Percentiles rank a stretch among this genome's conserved stretches.
Evolutionary conservation across 1,140 invertebrate genomes (phyloP).

Genomic region (Drosophila sproati): DNA sequence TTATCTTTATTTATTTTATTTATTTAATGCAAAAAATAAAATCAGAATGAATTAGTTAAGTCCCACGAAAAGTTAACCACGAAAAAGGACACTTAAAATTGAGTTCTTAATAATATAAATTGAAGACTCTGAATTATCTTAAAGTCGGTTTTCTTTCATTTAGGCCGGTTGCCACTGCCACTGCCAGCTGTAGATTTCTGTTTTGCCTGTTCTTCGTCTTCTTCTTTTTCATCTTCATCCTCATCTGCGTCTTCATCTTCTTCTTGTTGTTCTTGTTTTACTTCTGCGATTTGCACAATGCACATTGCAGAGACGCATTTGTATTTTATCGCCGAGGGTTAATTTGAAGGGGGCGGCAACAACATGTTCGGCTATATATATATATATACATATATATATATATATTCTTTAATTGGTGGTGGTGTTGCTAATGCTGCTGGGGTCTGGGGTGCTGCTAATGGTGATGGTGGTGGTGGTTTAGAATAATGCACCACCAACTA

Average conservation of each 20-base stretch:
- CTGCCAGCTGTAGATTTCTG: conserved; percentile 26
- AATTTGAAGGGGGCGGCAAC: conserved; percentile 12
- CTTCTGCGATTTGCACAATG: conserved; percentile 27
- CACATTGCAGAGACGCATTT: conserved; percentile 1
- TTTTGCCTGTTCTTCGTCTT: conserved; percentile 37
- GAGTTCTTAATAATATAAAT: too few species aligned
- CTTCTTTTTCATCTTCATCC: background rate
- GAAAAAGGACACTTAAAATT: too few species aligned
- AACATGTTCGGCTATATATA: background rate
- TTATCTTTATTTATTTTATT: too few species aligned
- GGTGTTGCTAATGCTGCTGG: background rate
- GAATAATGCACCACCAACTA: conserved; percentile 20
- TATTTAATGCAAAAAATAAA: too few species aligned
- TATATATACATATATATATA: conserved; percentile 3
- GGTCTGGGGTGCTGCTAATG: too few species aligned
- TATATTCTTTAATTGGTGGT: conserved; percentile 1
- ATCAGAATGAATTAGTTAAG: too few species aligned
- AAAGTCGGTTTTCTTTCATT: too few species aligned
- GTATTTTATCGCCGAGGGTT: conserved; percentile 22
- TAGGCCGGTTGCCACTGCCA: conserved; percentile 9
- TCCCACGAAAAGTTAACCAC: too few species aligned
- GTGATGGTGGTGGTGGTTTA: conserved; percentile 16
- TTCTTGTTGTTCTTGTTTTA: background rate
- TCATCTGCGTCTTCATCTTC: background rate
- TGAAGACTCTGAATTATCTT: too few species aligned